Percentiles rank a stretch among this genome's conserved stretches.
Evolutionary conservation across 2,888 invertebrate genomes (phyloP).

Genomic region (Caenorhabditis doughertyi): DNA sequence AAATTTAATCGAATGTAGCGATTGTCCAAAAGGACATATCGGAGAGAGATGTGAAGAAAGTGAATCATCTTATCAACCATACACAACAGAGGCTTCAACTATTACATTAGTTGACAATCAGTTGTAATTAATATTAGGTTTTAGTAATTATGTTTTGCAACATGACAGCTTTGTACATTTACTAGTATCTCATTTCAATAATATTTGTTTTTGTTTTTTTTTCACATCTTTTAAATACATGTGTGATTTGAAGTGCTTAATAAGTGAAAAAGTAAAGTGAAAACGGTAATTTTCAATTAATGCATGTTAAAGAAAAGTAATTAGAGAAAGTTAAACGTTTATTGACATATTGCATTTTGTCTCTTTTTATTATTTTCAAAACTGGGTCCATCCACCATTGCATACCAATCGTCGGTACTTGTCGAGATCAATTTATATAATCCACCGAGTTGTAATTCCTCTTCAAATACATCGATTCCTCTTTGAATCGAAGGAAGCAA

Average conservation of each 20-base stretch:
- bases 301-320: too few relatives aligned
- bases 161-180: constrained; percentile 53
- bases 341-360: background rate
- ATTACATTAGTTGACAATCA: constrained; percentile 55
- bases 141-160: background rate
- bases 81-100: constrained; percentile 46
- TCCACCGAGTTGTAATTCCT: constrained; percentile 54
- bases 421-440: constrained; percentile 46
- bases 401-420: constrained; percentile 50
- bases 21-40: constrained; percentile 65
- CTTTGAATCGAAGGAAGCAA: constrained; percentile 50
- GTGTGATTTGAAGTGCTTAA: too few relatives aligned
- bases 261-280: background rate
- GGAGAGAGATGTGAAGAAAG: constrained; percentile 67
- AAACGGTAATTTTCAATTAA: background rate
- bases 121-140: constrained; percentile 5
- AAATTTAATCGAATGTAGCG: constrained; percentile 59
- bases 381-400: constrained; percentile 49
- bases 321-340: too few relatives aligned
- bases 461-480: constrained; percentile 54
- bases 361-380: constrained; percentile 13
- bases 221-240: background rate
- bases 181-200: constrained; percentile 35
- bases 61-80: constrained; percentile 47
- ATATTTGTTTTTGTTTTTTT: background rate